Evolutionary conservation across 2,888 invertebrate genomes (phyloP).

Genomic region (Hoplodrina ambigua): DNA sequence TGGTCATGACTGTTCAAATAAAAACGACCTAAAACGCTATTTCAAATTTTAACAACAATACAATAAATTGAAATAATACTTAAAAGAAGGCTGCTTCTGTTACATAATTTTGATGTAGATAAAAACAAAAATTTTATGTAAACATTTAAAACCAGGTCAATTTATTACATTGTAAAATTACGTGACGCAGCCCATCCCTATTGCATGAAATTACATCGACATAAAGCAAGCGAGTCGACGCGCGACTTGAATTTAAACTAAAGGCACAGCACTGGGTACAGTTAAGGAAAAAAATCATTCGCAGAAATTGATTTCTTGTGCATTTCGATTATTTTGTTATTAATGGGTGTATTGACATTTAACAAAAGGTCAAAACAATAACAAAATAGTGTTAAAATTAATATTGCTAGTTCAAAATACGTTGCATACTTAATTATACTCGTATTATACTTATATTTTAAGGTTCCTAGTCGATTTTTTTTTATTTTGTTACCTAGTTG

Average conservation of each 20-base stretch:
- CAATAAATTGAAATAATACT: too few species aligned
- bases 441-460: too few species aligned
- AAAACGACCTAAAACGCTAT: too few species aligned
- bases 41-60: too few species aligned
- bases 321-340: conserved; percentile 35
- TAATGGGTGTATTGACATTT: conserved; percentile 35
- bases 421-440: too few species aligned
- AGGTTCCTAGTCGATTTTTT: too few species aligned
- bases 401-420: not conserved
- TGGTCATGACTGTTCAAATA: too few species aligned
- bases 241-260: conserved; percentile 73
- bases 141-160: conserved; percentile 35
- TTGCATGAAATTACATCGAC: conserved; percentile 70
- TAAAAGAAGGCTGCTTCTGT: too few species aligned
- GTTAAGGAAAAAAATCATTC: conserved; percentile 44
- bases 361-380: not conserved
- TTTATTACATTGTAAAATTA: conserved; percentile 12
- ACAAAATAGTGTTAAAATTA: not conserved
- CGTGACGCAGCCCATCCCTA: conserved; percentile 66
- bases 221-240: conserved; percentile 61
- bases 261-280: conserved; percentile 60
- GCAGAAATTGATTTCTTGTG: conserved; percentile 36
- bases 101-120: too few species aligned
- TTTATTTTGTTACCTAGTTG: too few species aligned
- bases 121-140: not conserved